Conservation (phyloP, 1,140 invertebrate genomes). For the Leptinotarsa undecemlineata region DNA sequence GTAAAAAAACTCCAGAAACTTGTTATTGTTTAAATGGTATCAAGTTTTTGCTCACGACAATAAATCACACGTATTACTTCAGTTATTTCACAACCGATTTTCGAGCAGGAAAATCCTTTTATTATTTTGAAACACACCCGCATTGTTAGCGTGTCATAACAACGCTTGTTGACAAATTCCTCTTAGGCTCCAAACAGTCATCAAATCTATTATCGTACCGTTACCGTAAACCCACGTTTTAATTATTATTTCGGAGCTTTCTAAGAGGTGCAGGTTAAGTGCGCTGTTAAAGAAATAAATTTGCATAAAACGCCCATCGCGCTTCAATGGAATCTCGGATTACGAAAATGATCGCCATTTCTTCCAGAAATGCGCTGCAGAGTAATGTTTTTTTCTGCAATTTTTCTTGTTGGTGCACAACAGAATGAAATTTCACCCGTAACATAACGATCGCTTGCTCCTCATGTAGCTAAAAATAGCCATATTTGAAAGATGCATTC, state of each 20-base stretch:
- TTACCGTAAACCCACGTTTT: slow-evolving; percentile 27
- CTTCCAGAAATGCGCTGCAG: neutral
- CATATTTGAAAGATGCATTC: no score
- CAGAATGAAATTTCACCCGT: neutral
- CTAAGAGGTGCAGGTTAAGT: slow-evolving; percentile 23
- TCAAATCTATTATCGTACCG: slow-evolving; percentile 16
- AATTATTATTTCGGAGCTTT: slow-evolving; percentile 24
- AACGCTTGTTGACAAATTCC: slow-evolving; percentile 16
- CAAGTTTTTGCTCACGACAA: neutral
- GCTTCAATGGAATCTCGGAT: slow-evolving; percentile 4
- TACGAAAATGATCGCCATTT: slow-evolving; percentile 18
- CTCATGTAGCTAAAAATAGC: no score
- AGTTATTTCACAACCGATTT: neutral
- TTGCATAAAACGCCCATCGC: slow-evolving; percentile 20
- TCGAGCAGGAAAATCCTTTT: neutral
- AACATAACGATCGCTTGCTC: no score
- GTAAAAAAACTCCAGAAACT: no score
- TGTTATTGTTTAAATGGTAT: neutral
- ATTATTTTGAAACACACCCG: neutral
- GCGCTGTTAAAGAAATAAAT: slow-evolving; percentile 19
- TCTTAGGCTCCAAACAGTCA: neutral
- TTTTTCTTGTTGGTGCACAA: neutral
- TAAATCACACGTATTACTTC: neutral
- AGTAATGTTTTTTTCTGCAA: neutral
- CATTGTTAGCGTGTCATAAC: neutral